Evolutionary conservation across 2,888 invertebrate species (phyloP).

Genomic region (Empis livida): DNA sequence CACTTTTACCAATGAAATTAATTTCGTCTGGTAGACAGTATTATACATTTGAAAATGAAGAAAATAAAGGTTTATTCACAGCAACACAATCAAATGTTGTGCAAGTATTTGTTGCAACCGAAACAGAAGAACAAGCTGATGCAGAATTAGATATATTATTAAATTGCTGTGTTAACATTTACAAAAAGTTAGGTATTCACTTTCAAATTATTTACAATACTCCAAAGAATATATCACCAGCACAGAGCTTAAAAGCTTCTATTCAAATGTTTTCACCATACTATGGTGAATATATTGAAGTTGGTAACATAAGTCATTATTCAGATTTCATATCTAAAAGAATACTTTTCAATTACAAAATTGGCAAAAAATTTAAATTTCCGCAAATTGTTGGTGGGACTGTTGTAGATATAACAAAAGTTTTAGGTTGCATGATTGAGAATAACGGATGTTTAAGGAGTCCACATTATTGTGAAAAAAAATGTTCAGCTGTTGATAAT

Average conservation of each 20-base stretch:
- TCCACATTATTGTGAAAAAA: not conserved
- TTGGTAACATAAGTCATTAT: conserved; percentile 59
- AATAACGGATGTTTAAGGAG: conserved; percentile 31
- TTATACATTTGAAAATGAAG: conserved; percentile 12
- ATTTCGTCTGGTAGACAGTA: conserved; percentile 62
- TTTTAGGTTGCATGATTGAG: conserved; percentile 63
- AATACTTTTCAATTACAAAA: conserved; percentile 53
- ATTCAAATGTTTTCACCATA: conserved; percentile 64
- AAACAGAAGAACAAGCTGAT: conserved; percentile 38
- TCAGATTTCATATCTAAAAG: conserved; percentile 66
- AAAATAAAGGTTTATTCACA: conserved; percentile 44
- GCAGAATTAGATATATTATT: conserved; percentile 44
- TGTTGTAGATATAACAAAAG: conserved; percentile 56
- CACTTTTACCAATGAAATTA: conserved; percentile 53
- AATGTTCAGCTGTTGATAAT: not conserved
- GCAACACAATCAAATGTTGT: conserved; percentile 56
- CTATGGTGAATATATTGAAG: conserved; percentile 49
- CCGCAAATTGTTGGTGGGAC: conserved; percentile 59
- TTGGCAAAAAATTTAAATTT: conserved; percentile 45
- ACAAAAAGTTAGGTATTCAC: conserved; percentile 51
- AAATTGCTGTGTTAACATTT: conserved; percentile 42
- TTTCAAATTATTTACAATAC: conserved; percentile 49
- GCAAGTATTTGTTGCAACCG: conserved; percentile 49
- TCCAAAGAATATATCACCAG: conserved; percentile 45
- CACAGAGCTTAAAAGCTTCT: conserved; percentile 54